Evolutionary conservation across 2,888 invertebrate genomes (phyloP), one percentile per base, ranked within the genome.

Genomic region (Sphaerophoria taeniata): DNA sequence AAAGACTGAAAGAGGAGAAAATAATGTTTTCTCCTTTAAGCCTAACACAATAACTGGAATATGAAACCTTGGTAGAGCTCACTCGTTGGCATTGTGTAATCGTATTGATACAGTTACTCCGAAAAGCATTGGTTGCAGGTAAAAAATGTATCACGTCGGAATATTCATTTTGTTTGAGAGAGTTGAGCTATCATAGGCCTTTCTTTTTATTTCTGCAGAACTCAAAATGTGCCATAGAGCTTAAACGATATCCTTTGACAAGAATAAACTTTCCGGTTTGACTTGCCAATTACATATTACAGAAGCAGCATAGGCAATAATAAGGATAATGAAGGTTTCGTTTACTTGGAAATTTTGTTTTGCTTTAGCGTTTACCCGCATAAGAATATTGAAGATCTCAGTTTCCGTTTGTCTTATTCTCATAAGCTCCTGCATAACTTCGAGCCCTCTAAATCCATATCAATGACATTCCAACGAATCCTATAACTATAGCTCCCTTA

Each of bases 401-500:
- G 63, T 71, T 55, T 71, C 51, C 31, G 14, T 63, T 33, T 24
- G 47, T 31, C n/a, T 33, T 65, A 56, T 43, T 43, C 43, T 9
- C 12, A 43, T 43, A 43, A 55, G 61, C 63, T 74, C 43, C 49
- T 34, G 43, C 69, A 69, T 74, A 61, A 73, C 51, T 78, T 45
- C 45, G 7, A 14, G 12, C 2, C 24, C 24, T 24, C 24, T 2
- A 24, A 24, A 24, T 33, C 31, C 6, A 33, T n/a, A 14, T 56
- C 9, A 14, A 33, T 47, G 9, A 33, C 63, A 4, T 3, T 43
- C 12, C 9, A n/a, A 39, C 47, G 47, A 74, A 74, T 39, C 55
- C 56, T 53, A 74, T 11, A 70, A 2, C 24, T 24, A n/a, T 7
- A 43, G n/a, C 61, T 55, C 43, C 24, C 47, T 47, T 9, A 61